These are phyloP conservation scores for Drosophila lowei DNA, from an alignment of 1,140 invertebrate genomes.

Conservation along the genomic window DNA sequence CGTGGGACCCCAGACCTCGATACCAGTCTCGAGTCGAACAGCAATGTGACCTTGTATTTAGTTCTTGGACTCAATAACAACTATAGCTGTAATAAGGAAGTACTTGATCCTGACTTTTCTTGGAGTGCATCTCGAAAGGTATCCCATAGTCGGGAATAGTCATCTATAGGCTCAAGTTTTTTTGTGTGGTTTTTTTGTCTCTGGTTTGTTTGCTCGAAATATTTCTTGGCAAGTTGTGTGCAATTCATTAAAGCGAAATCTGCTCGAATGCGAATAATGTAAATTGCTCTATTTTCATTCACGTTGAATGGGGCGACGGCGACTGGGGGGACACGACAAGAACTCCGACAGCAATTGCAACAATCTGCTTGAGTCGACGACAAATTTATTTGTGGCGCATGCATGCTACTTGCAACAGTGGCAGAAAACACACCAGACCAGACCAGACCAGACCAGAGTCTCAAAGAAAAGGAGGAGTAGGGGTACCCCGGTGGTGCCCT, in stretches of 20 bases:
- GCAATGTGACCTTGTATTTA: no score
- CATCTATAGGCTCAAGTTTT: neutral
- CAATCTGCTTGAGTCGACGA: constrained; percentile 63
- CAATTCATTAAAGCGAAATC: constrained; percentile 76
- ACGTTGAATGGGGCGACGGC: constrained; percentile 29
- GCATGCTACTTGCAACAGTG: constrained; percentile 28
- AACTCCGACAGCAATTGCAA: constrained; percentile 36
- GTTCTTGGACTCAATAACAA: no score
- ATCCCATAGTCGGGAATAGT: no score
- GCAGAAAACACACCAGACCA: no score
- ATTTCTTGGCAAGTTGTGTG: constrained; percentile 75
- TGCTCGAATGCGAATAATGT: constrained; percentile 72
- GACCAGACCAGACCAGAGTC: no score
- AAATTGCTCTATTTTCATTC: constrained; percentile 75
- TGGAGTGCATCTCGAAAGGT: no score
- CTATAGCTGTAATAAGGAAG: no score
- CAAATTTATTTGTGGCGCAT: constrained; percentile 72
- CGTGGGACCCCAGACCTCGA: no score
- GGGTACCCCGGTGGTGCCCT: neutral
- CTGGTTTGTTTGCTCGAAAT: constrained; percentile 1
- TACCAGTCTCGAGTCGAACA: no score
- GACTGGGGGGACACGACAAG: neutral
- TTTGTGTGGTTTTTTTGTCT: constrained; percentile 1
- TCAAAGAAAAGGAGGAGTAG: no score
- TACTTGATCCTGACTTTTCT: no score